These are phyloP conservation scores for Biston stratarius DNA, from an alignment of 2,888 invertebrate genomes.

Conservation along the genomic window DNA sequence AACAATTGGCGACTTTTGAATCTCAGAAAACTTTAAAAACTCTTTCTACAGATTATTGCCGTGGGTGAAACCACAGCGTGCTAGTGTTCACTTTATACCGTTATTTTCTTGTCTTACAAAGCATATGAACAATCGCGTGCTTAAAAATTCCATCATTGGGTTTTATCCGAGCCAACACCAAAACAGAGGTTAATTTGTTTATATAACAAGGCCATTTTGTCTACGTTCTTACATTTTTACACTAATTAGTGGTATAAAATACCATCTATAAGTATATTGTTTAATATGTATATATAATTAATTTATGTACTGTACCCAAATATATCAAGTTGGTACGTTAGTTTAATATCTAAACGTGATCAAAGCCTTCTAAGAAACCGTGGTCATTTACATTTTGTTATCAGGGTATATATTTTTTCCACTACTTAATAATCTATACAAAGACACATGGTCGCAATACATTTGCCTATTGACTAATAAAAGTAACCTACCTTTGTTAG, in stretches of 20 bases:
- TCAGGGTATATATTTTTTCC: neutral
- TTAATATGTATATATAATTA: neutral
- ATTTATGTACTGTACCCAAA: too few relatives aligned
- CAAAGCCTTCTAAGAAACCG: too few relatives aligned
- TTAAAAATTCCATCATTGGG: neutral
- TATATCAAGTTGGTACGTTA: too few relatives aligned
- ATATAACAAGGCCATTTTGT: constrained; percentile 5
- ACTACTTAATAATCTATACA: neutral
- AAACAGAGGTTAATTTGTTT: constrained; percentile 15
- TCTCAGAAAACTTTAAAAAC: too few relatives aligned
- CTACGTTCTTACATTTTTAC: neutral
- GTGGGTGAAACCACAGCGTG: neutral
- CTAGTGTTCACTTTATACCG: too few relatives aligned
- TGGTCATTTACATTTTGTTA: neutral
- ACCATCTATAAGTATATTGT: neutral
- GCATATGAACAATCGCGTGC: neutral
- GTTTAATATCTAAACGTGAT: too few relatives aligned
- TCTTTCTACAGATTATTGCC: too few relatives aligned
- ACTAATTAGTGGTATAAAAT: neutral
- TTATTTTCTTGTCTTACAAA: neutral
- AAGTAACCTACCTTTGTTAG: too few relatives aligned
- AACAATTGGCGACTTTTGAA: too few relatives aligned
- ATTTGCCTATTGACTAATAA: neutral
- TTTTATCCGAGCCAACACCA: constrained; percentile 10
- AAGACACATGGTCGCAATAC: neutral